These are phyloP conservation scores for Ramphastos sulfuratus DNA, from an alignment of 2,113 vertebrate species.

Conservation along the genomic window DNA sequence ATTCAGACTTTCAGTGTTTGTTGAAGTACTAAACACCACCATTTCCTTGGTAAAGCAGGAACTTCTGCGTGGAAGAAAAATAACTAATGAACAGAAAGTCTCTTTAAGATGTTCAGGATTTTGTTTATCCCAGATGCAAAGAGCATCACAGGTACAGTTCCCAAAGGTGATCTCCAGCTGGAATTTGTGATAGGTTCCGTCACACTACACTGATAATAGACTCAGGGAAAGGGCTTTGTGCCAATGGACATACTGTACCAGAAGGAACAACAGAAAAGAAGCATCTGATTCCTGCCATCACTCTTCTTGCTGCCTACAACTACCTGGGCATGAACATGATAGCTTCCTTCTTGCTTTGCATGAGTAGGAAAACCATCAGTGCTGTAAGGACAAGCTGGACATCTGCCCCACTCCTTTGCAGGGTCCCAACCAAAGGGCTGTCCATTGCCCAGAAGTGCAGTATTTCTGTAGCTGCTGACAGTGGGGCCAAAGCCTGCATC, in stretches of 20 bases:
- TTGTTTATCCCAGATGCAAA: background rate
- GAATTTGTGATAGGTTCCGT: background rate
- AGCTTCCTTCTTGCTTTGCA: background rate
- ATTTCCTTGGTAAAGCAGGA: background rate
- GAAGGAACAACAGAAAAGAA: background rate
- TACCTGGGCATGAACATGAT: background rate
- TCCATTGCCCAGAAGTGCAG: rapidly evolving
- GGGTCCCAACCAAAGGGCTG: background rate
- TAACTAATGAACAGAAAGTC: background rate
- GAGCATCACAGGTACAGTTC: background rate
- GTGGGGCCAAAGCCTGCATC: background rate
- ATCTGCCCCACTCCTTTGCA: background rate
- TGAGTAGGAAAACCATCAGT: background rate
- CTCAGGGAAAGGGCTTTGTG: background rate
- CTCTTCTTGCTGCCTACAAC: background rate
- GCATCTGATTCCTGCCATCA: rapidly evolving
- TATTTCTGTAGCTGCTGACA: background rate
- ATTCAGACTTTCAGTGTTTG: rapidly evolving
- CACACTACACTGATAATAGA: background rate
- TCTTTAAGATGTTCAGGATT: background rate
- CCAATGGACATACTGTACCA: background rate
- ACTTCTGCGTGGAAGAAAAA: background rate
- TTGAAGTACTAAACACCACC: background rate
- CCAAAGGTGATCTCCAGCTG: background rate
- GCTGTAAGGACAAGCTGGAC: background rate